These are phyloP conservation scores for Momotus momota DNA, from an alignment of 2,797 vertebrate species.

Conservation along the genomic window DNA sequence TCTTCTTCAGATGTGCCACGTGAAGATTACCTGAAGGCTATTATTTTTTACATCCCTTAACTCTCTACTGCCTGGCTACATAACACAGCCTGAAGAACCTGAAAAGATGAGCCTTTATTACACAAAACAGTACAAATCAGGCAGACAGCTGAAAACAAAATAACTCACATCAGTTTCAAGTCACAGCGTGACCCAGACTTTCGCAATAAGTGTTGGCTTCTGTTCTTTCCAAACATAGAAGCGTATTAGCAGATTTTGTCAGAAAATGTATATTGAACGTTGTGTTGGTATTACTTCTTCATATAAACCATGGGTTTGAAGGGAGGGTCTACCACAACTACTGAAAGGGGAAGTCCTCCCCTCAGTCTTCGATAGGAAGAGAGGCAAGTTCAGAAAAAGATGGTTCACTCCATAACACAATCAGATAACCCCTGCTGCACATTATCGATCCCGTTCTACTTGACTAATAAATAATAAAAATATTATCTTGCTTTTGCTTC, in stretches of 20 bases:
- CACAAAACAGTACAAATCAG: neutral
- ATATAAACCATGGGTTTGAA: neutral
- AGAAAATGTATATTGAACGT: neutral
- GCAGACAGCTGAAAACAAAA: neutral
- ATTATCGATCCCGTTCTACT: neutral
- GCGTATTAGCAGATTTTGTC: neutral
- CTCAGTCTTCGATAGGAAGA: neutral
- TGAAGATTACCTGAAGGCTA: neutral
- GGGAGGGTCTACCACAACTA: neutral
- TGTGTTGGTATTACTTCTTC: neutral
- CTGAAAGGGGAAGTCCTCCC: neutral
- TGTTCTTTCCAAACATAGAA: neutral
- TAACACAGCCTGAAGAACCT: neutral
- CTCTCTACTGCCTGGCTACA: neutral
- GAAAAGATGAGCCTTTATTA: neutral
- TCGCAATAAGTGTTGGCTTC: neutral
- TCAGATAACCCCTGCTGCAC: neutral
- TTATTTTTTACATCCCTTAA: neutral
- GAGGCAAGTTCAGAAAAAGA: neutral
- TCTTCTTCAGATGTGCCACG: accelerated
- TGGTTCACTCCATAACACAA: accelerated
- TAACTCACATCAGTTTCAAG: neutral
- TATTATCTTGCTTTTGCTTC: neutral
- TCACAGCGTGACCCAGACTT: neutral
- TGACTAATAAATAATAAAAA: neutral